Percentiles rank a stretch among this genome's conserved stretches.
These are phyloP conservation scores for Drosophila ercepeae DNA, from an alignment of 1,140 invertebrate species.

Conservation along the genomic window DNA sequence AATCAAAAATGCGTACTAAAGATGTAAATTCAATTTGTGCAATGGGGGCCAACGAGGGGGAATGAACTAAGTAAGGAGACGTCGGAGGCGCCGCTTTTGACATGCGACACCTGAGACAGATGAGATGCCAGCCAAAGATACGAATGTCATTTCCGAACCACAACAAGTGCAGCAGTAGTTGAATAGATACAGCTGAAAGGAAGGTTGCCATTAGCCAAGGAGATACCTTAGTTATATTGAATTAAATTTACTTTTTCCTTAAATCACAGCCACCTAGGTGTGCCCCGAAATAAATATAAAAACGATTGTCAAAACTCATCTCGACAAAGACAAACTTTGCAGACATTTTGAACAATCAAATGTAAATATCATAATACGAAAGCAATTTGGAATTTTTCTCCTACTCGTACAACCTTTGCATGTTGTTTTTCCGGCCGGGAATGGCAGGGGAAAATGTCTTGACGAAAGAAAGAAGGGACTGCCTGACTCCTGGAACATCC, in stretches of 20 bases:
- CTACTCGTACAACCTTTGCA: slow-evolving; percentile 17
- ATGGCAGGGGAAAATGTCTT: slow-evolving; percentile 27
- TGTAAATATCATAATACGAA: slow-evolving; percentile 78
- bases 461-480: not conserved
- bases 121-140: slow-evolving; percentile 33
- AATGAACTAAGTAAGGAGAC: slow-evolving; percentile 32
- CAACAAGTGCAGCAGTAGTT: slow-evolving; percentile 39
- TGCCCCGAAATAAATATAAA: too few species aligned
- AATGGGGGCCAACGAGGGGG: slow-evolving; percentile 5
- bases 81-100: slow-evolving; percentile 49
- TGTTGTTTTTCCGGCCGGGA: slow-evolving; percentile 11
- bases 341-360: slow-evolving; percentile 58
- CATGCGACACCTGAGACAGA: slow-evolving; percentile 69
- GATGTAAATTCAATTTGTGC: slow-evolving; percentile 76
- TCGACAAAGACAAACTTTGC: slow-evolving; percentile 23
- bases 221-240: not conserved
- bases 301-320: not conserved
- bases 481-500: slow-evolving; percentile 13
- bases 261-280: not conserved
- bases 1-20: slow-evolving; percentile 81
- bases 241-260: not conserved
- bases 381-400: slow-evolving; percentile 62
- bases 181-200: not conserved
- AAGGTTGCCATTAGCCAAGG: not conserved
- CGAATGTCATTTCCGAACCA: slow-evolving; percentile 46